Evolutionary conservation across 2,888 invertebrate species (phyloP).

Genomic region (Cylindroiulus punctatus): DNA sequence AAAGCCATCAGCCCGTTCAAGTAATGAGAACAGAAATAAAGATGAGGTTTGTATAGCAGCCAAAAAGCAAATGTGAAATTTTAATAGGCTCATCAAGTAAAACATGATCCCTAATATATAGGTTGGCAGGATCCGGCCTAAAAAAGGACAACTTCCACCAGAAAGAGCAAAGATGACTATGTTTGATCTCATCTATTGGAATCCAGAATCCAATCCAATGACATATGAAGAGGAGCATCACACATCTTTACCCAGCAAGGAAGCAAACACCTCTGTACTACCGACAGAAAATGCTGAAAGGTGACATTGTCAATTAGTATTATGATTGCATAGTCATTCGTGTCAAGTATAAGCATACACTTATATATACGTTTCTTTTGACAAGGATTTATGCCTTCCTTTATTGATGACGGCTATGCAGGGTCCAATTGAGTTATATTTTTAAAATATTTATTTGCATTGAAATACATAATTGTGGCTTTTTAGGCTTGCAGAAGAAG

Average conservation of each 20-base stretch:
- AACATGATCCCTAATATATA: neutral
- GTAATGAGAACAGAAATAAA: neutral
- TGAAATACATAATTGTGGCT: neutral
- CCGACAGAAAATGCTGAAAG: conserved; percentile 31
- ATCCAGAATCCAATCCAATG: conserved; percentile 72
- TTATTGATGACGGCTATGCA: neutral
- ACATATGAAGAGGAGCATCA: conserved; percentile 54
- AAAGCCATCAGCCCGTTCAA: neutral
- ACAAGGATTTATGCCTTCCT: neutral
- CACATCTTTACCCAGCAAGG: neutral
- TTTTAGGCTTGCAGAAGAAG: conserved; percentile 60
- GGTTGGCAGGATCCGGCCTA: neutral
- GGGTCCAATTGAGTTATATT: neutral
- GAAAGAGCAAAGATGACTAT: conserved; percentile 75
- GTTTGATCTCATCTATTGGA: conserved; percentile 92
- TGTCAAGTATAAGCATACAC: too few species aligned
- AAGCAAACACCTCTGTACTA: neutral
- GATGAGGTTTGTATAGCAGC: conserved; percentile 25
- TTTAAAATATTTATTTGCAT: neutral
- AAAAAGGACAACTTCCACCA: conserved; percentile 60
- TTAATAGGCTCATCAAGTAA: neutral
- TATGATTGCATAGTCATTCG: too few species aligned
- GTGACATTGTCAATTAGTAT: neutral
- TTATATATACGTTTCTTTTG: too few species aligned
- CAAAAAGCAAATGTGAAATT: neutral